Evolutionary conservation across 2,888 invertebrate species (phyloP).

Genomic region (Plebejus argus): DNA sequence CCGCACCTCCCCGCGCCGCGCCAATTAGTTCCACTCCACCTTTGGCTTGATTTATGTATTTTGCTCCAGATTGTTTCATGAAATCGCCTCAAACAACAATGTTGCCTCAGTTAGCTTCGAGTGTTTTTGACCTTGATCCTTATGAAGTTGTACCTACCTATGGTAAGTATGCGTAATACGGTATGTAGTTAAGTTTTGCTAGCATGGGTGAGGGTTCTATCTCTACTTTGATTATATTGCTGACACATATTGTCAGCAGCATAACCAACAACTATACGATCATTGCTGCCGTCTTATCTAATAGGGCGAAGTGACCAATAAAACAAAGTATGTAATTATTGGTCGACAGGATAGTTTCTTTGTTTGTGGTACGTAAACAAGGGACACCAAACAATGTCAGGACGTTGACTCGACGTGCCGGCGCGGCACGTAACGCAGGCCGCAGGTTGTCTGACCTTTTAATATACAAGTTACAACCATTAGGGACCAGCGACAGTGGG

Average conservation of each 20-base stretch:
- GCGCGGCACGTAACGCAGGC: constrained; percentile 58
- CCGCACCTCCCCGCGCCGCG: constrained; percentile 38
- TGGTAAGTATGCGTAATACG: neutral
- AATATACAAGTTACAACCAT: constrained; percentile 15
- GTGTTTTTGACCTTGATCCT: neutral
- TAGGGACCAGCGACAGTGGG: constrained; percentile 15
- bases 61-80: constrained; percentile 16
- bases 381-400: constrained; percentile 43
- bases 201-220: neutral
- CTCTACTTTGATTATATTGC: no score
- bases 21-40: constrained; percentile 58
- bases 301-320: neutral
- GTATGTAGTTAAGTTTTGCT: neutral
- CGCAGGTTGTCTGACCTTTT: constrained; percentile 31
- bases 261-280: no score
- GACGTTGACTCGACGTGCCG: constrained; percentile 63
- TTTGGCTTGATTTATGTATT: constrained; percentile 40
- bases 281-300: neutral
- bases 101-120: constrained; percentile 7
- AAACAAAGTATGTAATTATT: constrained; percentile 25
- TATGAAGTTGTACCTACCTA: neutral
- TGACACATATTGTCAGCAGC: no score
- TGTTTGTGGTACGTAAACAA: constrained; percentile 43
- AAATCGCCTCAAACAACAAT: constrained; percentile 12
- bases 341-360: constrained; percentile 40